Evolutionary conservation across 2,113 vertebrate species (phyloP), one percentile per base, ranked within the genome.

Genomic region (Romanogobio albipinnatus): DNA sequence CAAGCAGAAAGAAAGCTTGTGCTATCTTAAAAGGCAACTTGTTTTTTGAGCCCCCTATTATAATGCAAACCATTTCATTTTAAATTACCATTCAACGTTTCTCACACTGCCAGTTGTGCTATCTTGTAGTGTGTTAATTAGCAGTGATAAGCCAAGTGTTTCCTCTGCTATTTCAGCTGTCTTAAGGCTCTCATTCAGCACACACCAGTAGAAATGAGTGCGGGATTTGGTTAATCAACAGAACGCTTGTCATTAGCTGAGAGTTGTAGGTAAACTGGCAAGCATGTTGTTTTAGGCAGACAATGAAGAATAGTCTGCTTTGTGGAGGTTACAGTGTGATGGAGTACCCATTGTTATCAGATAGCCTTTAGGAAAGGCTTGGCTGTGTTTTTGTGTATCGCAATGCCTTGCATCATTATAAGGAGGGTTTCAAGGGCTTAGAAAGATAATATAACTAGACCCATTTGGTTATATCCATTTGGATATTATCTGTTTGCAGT

Each of bases 101-200:
- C 86, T 76, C 59, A 79, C 84, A 68, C 82, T n/a, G 87, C 89
- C 88, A 4, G 71, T 47, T 49, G 90, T 74, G 68, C 84, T 33
- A 85, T 90, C 89, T 90, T 89, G 89, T 90, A 89, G 84, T 73
- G 88, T 86, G 87, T 90, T 92, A 93, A 94, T 93, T 93, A 91
- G 91, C 81, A 76, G 85, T 26, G 91, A 93, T 93, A 91, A 92
- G 84, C 88, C 78, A 84, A 74, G 73, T 89, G 76, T 84, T 74
- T 86, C 76, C 66, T 79, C 68, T 74, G 61, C 58, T 45, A 84
- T 84, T 71, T 86, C 85, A 71, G 58, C 74, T 78, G 83, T 87
- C 90, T 77, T 17, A 81, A 22, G 87, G 91, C 90, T 84, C 66
- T 90, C 87, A 86, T 90, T 92, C 81, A 62, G 39, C 58, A 68